A percentile compares a stretch with the other conserved stretches of the same genome.
Evolutionary conservation across 2,888 invertebrate species (phyloP).

Genomic region (Heliothis peltigera): DNA sequence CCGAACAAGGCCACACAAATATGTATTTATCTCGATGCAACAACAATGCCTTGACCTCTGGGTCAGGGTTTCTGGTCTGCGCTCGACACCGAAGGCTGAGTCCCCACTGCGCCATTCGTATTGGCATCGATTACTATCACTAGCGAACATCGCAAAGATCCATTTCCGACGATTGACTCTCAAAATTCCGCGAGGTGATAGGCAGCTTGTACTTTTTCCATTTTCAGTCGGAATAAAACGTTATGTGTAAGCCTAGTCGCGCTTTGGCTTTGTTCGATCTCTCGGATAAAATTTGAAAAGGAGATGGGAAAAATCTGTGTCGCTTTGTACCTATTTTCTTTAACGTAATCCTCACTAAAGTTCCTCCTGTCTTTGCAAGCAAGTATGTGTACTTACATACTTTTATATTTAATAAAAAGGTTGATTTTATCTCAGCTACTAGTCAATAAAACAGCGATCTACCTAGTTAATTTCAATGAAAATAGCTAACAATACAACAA

Average conservation of each 20-base stretch:
- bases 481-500: conserved; percentile 41
- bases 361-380: background rate
- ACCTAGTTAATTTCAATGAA: conserved; percentile 48
- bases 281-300: background rate
- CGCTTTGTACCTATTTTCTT: conserved; percentile 1
- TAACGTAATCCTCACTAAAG: background rate
- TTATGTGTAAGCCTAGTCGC: background rate
- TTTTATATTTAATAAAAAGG: background rate
- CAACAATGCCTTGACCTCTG: conserved; percentile 28
- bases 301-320: background rate
- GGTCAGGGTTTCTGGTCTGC: conserved; percentile 29
- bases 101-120: conserved; percentile 41
- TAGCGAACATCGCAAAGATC: conserved; percentile 15
- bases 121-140: conserved; percentile 39
- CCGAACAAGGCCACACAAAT: conserved; percentile 22
- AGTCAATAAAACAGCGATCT: conserved; percentile 23
- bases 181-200: conserved; percentile 26
- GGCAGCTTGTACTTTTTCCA: conserved; percentile 8
- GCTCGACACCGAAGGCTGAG: conserved; percentile 32
- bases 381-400: too few relatives aligned
- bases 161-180: conserved; percentile 41
- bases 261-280: background rate
- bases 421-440: conserved; percentile 10
- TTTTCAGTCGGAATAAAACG: conserved; percentile 17
- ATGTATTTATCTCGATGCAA: conserved; percentile 35